phyloP scores from a whole-genome alignment of 2,797 vertebrate genomes.

The Vespertilio murinus region DNA sequence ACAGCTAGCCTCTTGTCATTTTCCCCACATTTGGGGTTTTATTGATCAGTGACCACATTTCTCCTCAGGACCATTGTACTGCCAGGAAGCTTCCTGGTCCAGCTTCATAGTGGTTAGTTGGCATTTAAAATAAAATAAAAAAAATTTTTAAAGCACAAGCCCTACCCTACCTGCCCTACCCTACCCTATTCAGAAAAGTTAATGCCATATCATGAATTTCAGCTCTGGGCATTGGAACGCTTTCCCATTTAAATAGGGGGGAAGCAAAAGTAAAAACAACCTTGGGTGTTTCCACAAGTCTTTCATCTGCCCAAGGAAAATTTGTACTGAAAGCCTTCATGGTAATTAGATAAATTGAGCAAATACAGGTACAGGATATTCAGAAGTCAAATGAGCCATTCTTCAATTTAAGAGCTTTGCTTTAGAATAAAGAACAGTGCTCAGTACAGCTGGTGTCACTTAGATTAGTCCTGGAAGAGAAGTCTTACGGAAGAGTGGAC shows the following conservation, averaged over 20 bases:
- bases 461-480: conserved; percentile 1
- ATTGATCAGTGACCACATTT: conserved; percentile 43
- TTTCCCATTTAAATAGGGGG: background rate
- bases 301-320: conserved; percentile 46
- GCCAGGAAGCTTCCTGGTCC: conserved; percentile 17
- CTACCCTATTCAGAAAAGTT: background rate
- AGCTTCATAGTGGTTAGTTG: background rate
- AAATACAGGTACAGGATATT: background rate
- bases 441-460: background rate
- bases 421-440: conserved; percentile 18
- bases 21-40: conserved; percentile 26
- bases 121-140: background rate
- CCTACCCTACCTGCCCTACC: background rate
- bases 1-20: conserved; percentile 26
- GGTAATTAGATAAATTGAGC: conserved; percentile 66
- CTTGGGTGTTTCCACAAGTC: background rate
- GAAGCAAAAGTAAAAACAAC: conserved; percentile 40
- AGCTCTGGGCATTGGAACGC: conserved; percentile 6
- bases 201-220: background rate
- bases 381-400: conserved; percentile 54
- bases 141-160: background rate
- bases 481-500: background rate
- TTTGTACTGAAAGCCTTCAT: conserved; percentile 2
- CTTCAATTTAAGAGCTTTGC: conserved; percentile 20
- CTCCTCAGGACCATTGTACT: background rate